A percentile compares a stretch with the other conserved stretches of the same genome.
Evolutionary conservation across 1,140 invertebrate genomes (phyloP).

Genomic region (Drosophila tropicalis): DNA sequence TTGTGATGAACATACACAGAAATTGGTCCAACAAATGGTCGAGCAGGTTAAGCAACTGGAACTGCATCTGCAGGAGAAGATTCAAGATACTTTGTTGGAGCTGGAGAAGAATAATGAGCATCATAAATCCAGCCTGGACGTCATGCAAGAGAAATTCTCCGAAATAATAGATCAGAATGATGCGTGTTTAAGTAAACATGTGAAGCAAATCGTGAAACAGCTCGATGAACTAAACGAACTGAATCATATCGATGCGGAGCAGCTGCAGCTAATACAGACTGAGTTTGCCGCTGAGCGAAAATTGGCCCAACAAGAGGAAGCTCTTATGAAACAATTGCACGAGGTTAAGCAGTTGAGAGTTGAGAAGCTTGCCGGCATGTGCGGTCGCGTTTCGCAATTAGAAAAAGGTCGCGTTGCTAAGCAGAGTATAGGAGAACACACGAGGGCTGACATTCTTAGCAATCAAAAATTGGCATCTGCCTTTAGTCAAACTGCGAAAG

Average conservation of each 20-base stretch:
- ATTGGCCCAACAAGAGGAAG: slow-evolving; percentile 52
- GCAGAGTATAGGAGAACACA: slow-evolving; percentile 35
- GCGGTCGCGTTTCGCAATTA: slow-evolving; percentile 36
- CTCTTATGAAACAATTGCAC: slow-evolving; percentile 57
- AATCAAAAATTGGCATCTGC: slow-evolving; percentile 34
- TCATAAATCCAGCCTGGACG: slow-evolving; percentile 56
- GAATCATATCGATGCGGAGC: slow-evolving; percentile 38
- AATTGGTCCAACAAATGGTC: slow-evolving; percentile 47
- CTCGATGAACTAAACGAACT: slow-evolving; percentile 45
- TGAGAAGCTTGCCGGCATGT: slow-evolving; percentile 53
- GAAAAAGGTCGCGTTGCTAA: slow-evolving; percentile 38
- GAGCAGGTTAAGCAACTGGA: slow-evolving; percentile 58
- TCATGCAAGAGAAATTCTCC: slow-evolving; percentile 52
- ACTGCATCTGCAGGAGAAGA: slow-evolving; percentile 43
- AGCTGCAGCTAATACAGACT: slow-evolving; percentile 54
- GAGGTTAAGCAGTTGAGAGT: slow-evolving; percentile 49
- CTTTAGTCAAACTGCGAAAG: slow-evolving; percentile 30
- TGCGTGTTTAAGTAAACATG: slow-evolving; percentile 43
- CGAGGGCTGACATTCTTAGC: slow-evolving; percentile 29
- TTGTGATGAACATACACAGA: slow-evolving; percentile 43
- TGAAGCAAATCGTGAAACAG: slow-evolving; percentile 42
- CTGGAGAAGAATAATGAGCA: slow-evolving; percentile 55
- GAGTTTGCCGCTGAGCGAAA: slow-evolving; percentile 57
- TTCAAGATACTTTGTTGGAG: slow-evolving; percentile 49
- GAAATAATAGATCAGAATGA: slow-evolving; percentile 49